These are phyloP conservation scores for Andrena trimmerana DNA, from an alignment of 2,888 invertebrate genomes.

Conservation along the genomic window DNA sequence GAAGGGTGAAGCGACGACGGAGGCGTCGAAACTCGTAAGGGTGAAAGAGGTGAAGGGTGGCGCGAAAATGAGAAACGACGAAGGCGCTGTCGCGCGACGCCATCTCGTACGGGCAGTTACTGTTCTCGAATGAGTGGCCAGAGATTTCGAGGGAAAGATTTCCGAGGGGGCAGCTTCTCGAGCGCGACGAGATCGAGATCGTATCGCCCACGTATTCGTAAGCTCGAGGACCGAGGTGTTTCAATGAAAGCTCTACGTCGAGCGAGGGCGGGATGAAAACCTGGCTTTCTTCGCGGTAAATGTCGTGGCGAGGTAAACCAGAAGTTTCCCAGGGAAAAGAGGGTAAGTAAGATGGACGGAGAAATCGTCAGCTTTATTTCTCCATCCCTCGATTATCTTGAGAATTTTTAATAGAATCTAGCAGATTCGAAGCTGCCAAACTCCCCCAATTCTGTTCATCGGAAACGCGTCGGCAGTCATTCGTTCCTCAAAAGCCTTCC, in stretches of 20 bases:
- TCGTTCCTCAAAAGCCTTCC: not conserved
- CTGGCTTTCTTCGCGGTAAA: conserved; percentile 29
- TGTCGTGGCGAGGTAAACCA: conserved; percentile 53
- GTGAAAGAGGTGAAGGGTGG: conserved; percentile 47
- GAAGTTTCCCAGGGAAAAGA: conserved; percentile 31
- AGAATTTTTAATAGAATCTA: not conserved
- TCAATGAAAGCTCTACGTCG: conserved; percentile 52
- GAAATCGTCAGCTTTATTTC: conserved; percentile 22
- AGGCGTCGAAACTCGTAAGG: conserved; percentile 1
- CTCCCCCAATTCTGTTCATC: not conserved
- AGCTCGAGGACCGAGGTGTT: conserved; percentile 50
- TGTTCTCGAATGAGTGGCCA: conserved; percentile 61
- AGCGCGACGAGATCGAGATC: conserved; percentile 55
- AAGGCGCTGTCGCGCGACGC: conserved; percentile 51
- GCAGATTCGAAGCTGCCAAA: not conserved
- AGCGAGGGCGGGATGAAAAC: conserved; percentile 42
- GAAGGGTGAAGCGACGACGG: conserved; percentile 25
- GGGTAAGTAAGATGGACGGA: too few relatives aligned
- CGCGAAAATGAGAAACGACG: conserved; percentile 77
- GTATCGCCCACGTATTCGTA: conserved; percentile 52
- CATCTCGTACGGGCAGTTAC: conserved; percentile 62
- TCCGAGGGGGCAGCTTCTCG: conserved; percentile 48
- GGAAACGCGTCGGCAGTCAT: not conserved
- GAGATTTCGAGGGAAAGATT: conserved; percentile 71
- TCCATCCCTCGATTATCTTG: not conserved